Evolutionary conservation across 2,888 invertebrate species (phyloP), one percentile per base, ranked within the genome.

Genomic region (Nomada ferruginata): DNA sequence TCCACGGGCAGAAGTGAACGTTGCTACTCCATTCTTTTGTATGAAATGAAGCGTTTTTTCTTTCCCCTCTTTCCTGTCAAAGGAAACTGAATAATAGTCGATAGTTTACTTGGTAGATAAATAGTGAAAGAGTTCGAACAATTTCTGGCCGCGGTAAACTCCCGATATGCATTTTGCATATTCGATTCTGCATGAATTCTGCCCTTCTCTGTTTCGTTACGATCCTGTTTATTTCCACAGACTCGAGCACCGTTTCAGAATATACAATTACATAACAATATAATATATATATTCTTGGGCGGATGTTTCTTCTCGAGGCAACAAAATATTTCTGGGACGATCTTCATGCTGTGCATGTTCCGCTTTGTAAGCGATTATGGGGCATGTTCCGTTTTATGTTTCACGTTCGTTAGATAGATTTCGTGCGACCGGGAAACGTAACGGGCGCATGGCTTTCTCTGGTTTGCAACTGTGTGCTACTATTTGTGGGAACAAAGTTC

Each of bases 271-370:
- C 63, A 71, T 74, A n/a, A 65, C 63, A 63, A 73, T 47, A 65
- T 52, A 11, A 73, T 65, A 50, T 50, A 42, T 63, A 23, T 20
- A 65, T 71, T 53, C 50, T 57, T 13, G 18, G 52, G 29, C 53
- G 59, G 59, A 55, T 66, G 52, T 59, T 47, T 23, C n/a, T 36
- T 55, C 23, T 23, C 59, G 13, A 85, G 66, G 76, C 76, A 66
- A 85, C 52, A 59, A 76, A 84, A 87, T 82, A 84, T 85, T 89
- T 90, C 92, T 93, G 92, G 93, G 92, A 93, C 93, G 88, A 92
- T 90, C 92, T 92, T 92, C 91, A 89, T 15, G 13, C 85, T 84
- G 88, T 79, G 86, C 79, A 79, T 79, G 85, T 57, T 42, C 18
- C 23, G 70, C 71, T 71, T 82, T 64, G 47, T 57, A 76, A 53